Conservation (phyloP, 2,888 invertebrate genomes). For the Colostygia pectinataria region DNA sequence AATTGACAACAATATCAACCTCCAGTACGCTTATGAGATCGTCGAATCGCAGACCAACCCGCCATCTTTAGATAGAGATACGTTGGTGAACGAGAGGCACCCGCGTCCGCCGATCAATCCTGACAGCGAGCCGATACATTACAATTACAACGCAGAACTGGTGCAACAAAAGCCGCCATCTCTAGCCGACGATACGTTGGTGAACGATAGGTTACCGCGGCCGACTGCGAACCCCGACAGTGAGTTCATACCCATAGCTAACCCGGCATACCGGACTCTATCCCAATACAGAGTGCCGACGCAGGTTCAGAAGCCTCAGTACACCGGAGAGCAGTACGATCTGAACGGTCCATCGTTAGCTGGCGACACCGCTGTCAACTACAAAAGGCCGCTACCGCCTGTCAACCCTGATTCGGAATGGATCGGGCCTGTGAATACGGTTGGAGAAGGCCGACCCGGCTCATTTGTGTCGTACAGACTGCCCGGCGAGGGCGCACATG, state of each 20-base stretch:
- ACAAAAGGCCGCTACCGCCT: constrained; percentile 80
- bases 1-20: constrained; percentile 79
- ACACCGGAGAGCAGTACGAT: constrained; percentile 69
- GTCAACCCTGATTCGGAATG: constrained; percentile 84
- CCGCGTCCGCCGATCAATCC: constrained; percentile 87
- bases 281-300: constrained; percentile 60
- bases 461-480: constrained; percentile 88
- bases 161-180: constrained; percentile 67
- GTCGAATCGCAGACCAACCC: constrained; percentile 64
- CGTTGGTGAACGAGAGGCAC: constrained; percentile 87
- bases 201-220: constrained; percentile 87
- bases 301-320: constrained; percentile 64
- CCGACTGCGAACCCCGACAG: constrained; percentile 88
- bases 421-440: constrained; percentile 75
- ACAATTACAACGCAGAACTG: constrained; percentile 56
- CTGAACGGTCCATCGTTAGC: constrained; percentile 66
- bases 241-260: constrained; percentile 81
- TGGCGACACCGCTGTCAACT: constrained; percentile 82
- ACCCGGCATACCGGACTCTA: constrained; percentile 65
- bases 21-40: constrained; percentile 79
- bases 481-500: constrained; percentile 90
- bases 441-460: constrained; percentile 77
- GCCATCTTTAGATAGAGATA: constrained; percentile 85
- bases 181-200: constrained; percentile 85
- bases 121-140: constrained; percentile 83